A percentile compares a stretch with the other conserved stretches of the same genome.
phyloP scores from a whole-genome alignment of 1,140 invertebrate species.

The Bombyx mori region ASM3026992v2 NC_085110.1:13714501-13715000 shows the following conservation, averaged over 20 bases:
- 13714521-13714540: no score
- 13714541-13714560: conserved; percentile 12
- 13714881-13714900: conserved; percentile 57
- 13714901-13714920: conserved; percentile 6
- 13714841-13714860: conserved; percentile 8
- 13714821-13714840: conserved; percentile 3
- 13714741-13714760: conserved; percentile 4
- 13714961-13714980: no score
- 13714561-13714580: conserved; percentile 18
- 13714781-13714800: neutral
- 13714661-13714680: conserved; percentile 4
- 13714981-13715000: no score
- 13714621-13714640: conserved; percentile 27
- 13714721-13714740: neutral
- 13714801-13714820: neutral
- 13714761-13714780: neutral
- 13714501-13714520: no score
- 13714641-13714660: conserved; percentile 13
- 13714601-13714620: conserved; percentile 59
- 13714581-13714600: conserved; percentile 62
- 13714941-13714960: neutral
- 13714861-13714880: conserved; percentile 62
- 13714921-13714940: no score
- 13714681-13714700: conserved; percentile 1
- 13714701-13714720: neutral